Conservation (phyloP, 1,140 invertebrate genomes). For the Tribolium madens region DNA sequence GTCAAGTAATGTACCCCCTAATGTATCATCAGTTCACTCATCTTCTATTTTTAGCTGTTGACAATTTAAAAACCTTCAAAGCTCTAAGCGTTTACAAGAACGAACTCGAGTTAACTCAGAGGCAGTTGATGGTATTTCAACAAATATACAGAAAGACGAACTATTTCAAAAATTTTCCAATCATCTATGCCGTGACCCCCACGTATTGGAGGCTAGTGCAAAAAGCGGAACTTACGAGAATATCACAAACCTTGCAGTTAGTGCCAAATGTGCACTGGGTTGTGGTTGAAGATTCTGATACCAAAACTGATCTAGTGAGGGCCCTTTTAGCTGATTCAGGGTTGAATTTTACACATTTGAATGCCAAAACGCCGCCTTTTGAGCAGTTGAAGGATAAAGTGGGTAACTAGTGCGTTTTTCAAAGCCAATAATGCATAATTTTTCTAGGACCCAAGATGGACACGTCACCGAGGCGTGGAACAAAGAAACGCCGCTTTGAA, state of each 20-base stretch:
- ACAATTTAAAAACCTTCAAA: conserved; percentile 55
- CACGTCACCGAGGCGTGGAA: conserved; percentile 92
- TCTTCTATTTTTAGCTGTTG: conserved; percentile 50
- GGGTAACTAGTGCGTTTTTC: background rate
- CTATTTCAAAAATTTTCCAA: conserved; percentile 67
- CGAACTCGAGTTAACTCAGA: conserved; percentile 59
- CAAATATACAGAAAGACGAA: conserved; percentile 55
- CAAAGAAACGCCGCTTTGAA: conserved; percentile 91
- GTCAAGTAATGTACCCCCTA: conserved; percentile 54
- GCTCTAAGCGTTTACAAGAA: conserved; percentile 59
- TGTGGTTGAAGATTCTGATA: conserved; percentile 88
- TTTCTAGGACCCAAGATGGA: conserved; percentile 82
- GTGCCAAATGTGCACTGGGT: conserved; percentile 96
- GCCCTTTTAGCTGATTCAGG: conserved; percentile 82
- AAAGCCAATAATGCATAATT: conserved; percentile 50
- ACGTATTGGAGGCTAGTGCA: conserved; percentile 91
- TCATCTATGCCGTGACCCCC: conserved; percentile 92
- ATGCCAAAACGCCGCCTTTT: conserved; percentile 72
- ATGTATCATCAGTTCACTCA: background rate
- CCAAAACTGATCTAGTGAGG: conserved; percentile 82
- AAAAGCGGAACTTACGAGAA: conserved; percentile 93
- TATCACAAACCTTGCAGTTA: conserved; percentile 90
- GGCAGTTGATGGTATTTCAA: conserved; percentile 59
- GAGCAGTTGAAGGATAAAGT: conserved; percentile 66
- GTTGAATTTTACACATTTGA: conserved; percentile 83